A percentile compares a stretch with the other conserved stretches of the same genome.
Evolutionary conservation across 2,113 vertebrate genomes (phyloP).

Genomic region (Todiramphus saurophagus): DNA sequence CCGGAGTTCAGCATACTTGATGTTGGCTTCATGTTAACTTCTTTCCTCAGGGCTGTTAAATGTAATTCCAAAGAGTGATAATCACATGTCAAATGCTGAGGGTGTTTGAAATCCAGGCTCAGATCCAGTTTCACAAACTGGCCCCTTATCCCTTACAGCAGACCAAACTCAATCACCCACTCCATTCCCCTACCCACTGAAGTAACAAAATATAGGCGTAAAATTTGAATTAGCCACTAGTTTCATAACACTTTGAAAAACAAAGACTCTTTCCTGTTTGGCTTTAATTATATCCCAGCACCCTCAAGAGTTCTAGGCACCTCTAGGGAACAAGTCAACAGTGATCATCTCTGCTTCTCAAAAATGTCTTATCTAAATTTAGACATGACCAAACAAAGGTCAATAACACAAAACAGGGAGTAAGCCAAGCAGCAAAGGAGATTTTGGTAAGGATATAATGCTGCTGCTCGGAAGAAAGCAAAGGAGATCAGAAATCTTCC

Average conservation of each 20-base stretch:
- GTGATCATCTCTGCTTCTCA: neutral
- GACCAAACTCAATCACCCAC: neutral
- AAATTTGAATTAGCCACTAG: neutral
- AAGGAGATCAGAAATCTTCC: neutral
- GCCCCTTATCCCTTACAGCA: neutral
- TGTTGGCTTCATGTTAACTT: conserved; percentile 10
- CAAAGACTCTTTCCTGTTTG: neutral
- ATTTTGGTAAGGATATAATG: neutral
- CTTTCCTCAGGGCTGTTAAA: neutral
- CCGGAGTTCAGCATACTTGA: conserved; percentile 42
- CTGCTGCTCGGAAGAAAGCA: neutral
- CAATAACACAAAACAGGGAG: neutral
- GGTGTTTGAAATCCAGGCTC: conserved; percentile 32
- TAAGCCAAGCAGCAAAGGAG: neutral
- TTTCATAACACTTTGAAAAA: neutral
- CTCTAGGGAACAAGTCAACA: neutral
- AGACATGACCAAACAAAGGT: neutral
- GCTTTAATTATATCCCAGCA: neutral
- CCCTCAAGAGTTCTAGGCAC: conserved; percentile 12
- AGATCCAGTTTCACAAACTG: neutral
- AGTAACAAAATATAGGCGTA: neutral
- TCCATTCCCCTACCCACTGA: neutral
- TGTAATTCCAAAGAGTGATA: conserved; percentile 18
- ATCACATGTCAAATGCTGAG: conserved; percentile 33
- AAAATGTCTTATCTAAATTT: conserved; percentile 38